Percentiles rank a stretch among this genome's conserved stretches.
Evolutionary conservation across 2,113 vertebrate genomes (phyloP).

Genomic region (Ondatra zibethicus): DNA sequence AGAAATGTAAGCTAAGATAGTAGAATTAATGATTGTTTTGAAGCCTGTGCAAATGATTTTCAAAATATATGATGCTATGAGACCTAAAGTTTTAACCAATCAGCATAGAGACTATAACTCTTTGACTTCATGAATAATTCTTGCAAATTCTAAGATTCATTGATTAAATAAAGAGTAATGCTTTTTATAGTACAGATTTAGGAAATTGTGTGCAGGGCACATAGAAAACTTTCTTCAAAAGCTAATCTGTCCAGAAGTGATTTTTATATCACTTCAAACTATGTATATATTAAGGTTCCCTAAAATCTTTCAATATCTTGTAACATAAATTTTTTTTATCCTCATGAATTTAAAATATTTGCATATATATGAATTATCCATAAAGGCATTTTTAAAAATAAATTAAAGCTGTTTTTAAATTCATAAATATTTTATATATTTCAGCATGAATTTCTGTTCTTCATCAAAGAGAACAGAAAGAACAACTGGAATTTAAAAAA

Average conservation of each 20-base stretch:
- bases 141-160: neutral
- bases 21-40: neutral
- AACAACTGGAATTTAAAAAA: neutral
- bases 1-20: neutral
- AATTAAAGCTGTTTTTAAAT: neutral
- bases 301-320: neutral
- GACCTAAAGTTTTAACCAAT: neutral
- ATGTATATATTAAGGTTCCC: neutral
- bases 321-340: neutral
- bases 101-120: neutral
- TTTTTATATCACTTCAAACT: neutral
- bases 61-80: slow-evolving; percentile 4
- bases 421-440: neutral
- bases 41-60: neutral
- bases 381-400: neutral
- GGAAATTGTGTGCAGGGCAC: neutral
- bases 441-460: neutral
- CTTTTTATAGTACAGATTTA: neutral
- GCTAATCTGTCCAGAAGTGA: neutral
- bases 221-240: neutral
- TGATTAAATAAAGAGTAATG: neutral
- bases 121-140: neutral
- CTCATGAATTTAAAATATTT: slow-evolving; percentile 32
- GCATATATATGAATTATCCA: neutral
- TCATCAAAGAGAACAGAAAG: neutral